phyloP scores from a whole-genome alignment of 2,888 invertebrate species.

The Netelia inedita region DNA sequence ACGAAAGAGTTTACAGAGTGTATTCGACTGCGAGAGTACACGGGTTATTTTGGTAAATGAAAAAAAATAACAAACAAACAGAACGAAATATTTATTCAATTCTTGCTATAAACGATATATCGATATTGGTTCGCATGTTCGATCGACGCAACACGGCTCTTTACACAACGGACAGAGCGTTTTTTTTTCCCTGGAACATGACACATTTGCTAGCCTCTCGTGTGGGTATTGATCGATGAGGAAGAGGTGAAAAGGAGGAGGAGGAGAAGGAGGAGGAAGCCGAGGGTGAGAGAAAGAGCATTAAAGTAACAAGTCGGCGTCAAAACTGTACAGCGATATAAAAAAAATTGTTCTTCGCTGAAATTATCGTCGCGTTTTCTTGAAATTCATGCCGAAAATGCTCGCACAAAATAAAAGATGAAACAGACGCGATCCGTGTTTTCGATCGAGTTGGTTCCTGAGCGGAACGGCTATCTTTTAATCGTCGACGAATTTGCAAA shows the following conservation, averaged over 20 bases:
- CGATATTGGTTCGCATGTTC: constrained; percentile 39
- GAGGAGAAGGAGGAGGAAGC: not conserved
- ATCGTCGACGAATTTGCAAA: not conserved
- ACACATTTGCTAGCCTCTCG: constrained; percentile 57
- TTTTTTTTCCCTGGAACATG: constrained; percentile 33
- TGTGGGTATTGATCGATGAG: constrained; percentile 56
- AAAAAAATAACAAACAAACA: not conserved
- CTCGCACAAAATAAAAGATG: constrained; percentile 1
- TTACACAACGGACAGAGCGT: constrained; percentile 38
- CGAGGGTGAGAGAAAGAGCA: not conserved
- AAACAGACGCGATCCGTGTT: not conserved
- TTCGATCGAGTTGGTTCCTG: constrained; percentile 7
- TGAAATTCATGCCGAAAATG: constrained; percentile 16
- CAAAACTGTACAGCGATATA: not conserved
- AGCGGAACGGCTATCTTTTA: constrained; percentile 10
- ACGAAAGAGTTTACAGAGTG: constrained; percentile 25
- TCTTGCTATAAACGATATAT: constrained; percentile 11
- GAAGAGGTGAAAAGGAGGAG: not conserved
- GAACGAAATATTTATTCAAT: constrained; percentile 25
- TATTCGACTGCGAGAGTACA: constrained; percentile 9
- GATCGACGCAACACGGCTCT: constrained; percentile 42
- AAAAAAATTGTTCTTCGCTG: constrained; percentile 25
- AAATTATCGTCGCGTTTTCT: constrained; percentile 42
- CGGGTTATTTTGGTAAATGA: constrained; percentile 30
- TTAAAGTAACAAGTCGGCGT: constrained; percentile 30